Evolutionary conservation across 2,113 vertebrate species (phyloP), one percentile per base, ranked within the genome.

Genomic region (Malurus alboscapulatus): DNA sequence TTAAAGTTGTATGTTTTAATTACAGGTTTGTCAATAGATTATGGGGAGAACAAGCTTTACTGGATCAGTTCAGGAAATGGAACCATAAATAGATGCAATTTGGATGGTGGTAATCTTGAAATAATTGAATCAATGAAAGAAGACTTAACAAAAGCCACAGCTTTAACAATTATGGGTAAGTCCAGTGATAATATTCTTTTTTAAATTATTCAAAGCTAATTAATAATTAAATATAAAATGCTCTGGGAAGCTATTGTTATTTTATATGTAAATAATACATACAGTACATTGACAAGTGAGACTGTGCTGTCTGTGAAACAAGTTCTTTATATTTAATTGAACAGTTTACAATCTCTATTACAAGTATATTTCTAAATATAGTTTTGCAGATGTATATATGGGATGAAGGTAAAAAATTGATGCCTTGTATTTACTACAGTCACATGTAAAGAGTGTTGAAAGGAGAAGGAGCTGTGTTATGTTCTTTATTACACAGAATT

Each of bases 31-130:
- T 99, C 99, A 1, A 98, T 99, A 97, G 99, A 99, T 97, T 99
- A 99, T 84, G 88, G 97, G 69, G 98, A 99, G 94, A 99, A 98
- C 97, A 99, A 99, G 91, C 97, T 99, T 59, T 99, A 99, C 97
- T 99, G 99, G 99, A 99, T 99, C 96, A 99, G 99, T 97, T 99
- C 99, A 8, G 98, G 98, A 97, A 99, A 99, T 93, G 98, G 98
- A 97, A 99, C 99, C 79, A 99, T 99, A 98, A 99, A 99, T 95
- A 98, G 99, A 97, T 99, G 99, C 97, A 99, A 98, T 98, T 97
- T 99, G 96, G 99, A 99, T 42, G 99, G 99, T 86, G 98, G 97
- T 58, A 98, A 98, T 86, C 98, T 99, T 95, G 99, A 99, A 97
- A 98, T 99, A 95, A 98, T 99, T 92, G 99, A 99, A 92, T 98